Percentiles rank a stretch among this genome's conserved stretches.
These are phyloP conservation scores for Oceanodroma leucorhoa DNA, from an alignment of 2,797 vertebrate species.

Conservation along the genomic window DNA sequence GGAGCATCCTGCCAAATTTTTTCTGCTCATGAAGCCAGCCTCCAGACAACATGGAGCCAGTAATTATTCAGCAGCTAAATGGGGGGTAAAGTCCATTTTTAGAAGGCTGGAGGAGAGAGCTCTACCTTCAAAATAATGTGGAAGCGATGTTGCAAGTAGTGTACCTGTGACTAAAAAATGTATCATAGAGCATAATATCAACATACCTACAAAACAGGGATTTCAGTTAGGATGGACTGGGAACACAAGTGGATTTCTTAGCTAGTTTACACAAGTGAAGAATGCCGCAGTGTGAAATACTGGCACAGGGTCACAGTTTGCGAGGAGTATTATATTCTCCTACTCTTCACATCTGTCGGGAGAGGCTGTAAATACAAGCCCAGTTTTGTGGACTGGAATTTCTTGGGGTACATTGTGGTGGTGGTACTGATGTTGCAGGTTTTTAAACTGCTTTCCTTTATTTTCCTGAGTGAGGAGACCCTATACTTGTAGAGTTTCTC, in stretches of 20 bases:
- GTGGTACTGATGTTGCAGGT: not conserved
- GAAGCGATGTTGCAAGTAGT: not conserved
- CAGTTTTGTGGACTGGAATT: not conserved
- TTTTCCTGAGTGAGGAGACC: not conserved
- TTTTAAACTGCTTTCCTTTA: not conserved
- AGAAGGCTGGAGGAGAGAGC: not conserved
- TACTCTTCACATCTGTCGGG: not conserved
- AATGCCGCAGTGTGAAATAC: not conserved
- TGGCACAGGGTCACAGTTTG: not conserved
- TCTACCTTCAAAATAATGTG: not conserved
- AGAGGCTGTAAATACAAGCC: not conserved
- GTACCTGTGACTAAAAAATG: not conserved
- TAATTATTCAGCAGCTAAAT: not conserved
- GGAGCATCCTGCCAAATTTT: not conserved
- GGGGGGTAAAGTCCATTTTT: not conserved
- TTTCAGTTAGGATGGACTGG: not conserved
- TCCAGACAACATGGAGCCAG: slow-evolving; percentile 6
- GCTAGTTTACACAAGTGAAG: not conserved
- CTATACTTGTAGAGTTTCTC: not conserved
- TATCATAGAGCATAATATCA: not conserved
- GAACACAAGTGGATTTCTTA: not conserved
- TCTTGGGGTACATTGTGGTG: not conserved
- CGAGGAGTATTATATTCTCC: not conserved
- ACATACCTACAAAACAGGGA: not conserved
- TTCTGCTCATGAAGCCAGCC: not conserved